Evolutionary conservation across 2,113 vertebrate genomes (phyloP).

Genomic region (Pantherophis guttatus): DNA sequence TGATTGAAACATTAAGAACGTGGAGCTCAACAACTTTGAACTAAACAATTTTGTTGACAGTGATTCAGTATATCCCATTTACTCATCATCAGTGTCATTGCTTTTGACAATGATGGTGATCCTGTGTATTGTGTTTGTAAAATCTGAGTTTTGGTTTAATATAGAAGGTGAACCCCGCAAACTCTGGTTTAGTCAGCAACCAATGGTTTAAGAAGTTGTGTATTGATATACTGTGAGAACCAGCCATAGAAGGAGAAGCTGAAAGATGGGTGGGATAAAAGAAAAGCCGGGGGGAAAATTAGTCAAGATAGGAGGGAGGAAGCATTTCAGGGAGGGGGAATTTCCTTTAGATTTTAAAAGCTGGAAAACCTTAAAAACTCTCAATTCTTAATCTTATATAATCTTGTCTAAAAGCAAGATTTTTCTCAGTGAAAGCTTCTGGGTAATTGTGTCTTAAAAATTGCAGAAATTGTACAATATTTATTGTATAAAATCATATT

Average conservation of each 20-base stretch:
- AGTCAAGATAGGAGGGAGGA: not conserved
- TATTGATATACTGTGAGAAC: not conserved
- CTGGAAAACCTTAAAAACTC: not conserved
- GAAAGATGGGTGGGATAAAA: not conserved
- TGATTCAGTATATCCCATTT: not conserved
- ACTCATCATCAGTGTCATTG: not conserved
- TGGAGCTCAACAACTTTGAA: not conserved
- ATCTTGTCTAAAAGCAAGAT: not conserved
- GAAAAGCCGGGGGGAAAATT: not conserved
- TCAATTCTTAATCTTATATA: not conserved
- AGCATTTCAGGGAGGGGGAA: not conserved
- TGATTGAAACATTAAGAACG: not conserved
- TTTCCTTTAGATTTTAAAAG: not conserved
- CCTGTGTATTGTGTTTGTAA: not conserved
- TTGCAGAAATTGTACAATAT: not conserved
- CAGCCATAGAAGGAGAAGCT: not conserved
- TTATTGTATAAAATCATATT: not conserved
- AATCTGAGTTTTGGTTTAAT: not conserved
- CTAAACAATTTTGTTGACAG: not conserved
- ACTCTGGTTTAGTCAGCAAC: not conserved
- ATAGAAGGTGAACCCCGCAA: not conserved
- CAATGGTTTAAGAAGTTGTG: not conserved
- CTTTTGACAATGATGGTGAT: not conserved
- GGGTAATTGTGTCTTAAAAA: not conserved
- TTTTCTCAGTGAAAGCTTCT: not conserved